These are phyloP conservation scores for Temnothorax rugatulus DNA, from an alignment of 2,888 invertebrate species.

Conservation along the genomic window DNA sequence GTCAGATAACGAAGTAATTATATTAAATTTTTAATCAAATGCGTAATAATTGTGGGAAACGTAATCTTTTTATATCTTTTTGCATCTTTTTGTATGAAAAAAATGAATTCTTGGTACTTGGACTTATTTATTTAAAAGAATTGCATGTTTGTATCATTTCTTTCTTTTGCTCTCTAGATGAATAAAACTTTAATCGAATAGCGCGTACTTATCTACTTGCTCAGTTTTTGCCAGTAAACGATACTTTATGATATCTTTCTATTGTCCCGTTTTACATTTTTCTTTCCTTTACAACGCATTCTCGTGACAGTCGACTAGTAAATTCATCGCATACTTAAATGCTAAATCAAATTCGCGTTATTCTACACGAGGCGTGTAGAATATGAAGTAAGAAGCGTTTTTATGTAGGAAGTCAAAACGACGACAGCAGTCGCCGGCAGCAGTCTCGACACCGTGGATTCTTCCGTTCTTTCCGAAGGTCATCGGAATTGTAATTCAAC, in stretches of 20 bases:
- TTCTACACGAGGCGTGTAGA: neutral
- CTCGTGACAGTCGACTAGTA: neutral
- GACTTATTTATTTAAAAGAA: neutral
- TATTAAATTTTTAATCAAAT: neutral
- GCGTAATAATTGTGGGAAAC: neutral
- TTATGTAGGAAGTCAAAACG: constrained; percentile 29
- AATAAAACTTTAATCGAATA: neutral
- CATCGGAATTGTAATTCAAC: constrained; percentile 34
- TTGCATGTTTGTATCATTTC: neutral
- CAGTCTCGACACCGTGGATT: constrained; percentile 11
- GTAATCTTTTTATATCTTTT: neutral
- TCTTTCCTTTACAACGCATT: neutral
- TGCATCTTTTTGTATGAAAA: neutral
- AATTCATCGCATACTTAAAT: constrained; percentile 23
- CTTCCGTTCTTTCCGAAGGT: constrained; percentile 27
- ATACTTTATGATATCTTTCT: neutral
- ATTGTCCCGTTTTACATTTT: constrained; percentile 19
- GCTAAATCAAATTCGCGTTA: neutral
- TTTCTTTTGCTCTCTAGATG: neutral
- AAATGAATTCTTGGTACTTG: neutral
- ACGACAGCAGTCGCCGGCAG: constrained; percentile 20
- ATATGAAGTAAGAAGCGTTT: constrained; percentile 16
- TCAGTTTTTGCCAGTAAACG: neutral
- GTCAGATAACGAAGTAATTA: neutral
- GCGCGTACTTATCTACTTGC: neutral